Conservation (phyloP, 2,888 invertebrate species). For the Lasioglossum leucozonium region DNA sequence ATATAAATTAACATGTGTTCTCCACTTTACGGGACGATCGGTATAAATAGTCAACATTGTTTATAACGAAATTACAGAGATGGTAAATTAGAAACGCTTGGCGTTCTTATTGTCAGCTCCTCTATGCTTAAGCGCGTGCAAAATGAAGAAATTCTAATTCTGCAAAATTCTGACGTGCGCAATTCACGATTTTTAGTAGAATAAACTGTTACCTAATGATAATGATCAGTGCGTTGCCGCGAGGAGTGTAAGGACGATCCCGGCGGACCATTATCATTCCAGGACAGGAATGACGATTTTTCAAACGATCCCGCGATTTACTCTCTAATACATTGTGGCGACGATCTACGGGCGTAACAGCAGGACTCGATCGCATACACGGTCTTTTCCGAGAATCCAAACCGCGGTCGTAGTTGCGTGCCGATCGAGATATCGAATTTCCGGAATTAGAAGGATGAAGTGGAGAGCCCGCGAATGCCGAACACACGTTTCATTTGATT, state of each 20-base stretch:
- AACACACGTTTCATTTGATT: constrained; percentile 8
- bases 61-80: neutral
- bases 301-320: constrained; percentile 10
- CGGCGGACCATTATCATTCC: constrained; percentile 14
- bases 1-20: neutral
- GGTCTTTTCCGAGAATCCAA: constrained; percentile 43
- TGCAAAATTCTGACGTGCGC: neutral
- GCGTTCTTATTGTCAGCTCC: neutral
- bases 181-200: neutral
- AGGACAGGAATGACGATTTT: constrained; percentile 20
- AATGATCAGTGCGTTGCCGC: neutral
- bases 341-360: constrained; percentile 15
- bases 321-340: constrained; percentile 11
- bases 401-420: constrained; percentile 41
- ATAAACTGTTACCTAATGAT: neutral
- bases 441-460: constrained; percentile 32
- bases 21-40: neutral
- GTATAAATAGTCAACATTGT: neutral
- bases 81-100: neutral
- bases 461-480: constrained; percentile 2
- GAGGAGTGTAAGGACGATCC: neutral
- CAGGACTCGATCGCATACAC: constrained; percentile 35
- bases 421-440: constrained; percentile 48
- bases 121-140: neutral
- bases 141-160: neutral